Percentiles rank a stretch among this genome's conserved stretches.
Evolutionary conservation across 2,888 invertebrate species (phyloP).

Genomic region (Caenorhabditis sp.): DNA sequence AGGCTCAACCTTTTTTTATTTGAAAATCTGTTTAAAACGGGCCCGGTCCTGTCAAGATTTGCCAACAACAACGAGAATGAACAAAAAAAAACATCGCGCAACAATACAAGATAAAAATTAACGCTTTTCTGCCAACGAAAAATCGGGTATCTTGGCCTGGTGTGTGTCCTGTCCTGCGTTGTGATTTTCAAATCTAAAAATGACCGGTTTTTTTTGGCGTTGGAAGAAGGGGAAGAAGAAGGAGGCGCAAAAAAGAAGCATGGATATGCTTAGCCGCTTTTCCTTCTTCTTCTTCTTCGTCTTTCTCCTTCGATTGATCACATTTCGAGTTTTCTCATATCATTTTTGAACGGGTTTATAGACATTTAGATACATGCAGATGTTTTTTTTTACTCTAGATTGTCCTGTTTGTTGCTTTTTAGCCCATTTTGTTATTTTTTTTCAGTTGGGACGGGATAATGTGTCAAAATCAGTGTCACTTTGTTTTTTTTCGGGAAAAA

Average conservation of each 20-base stretch:
- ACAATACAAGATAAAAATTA: no score
- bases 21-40: no score
- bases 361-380: neutral
- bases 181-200: slow-evolving; percentile 1
- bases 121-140: no score
- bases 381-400: neutral
- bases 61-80: no score
- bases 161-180: neutral
- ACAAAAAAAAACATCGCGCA: neutral
- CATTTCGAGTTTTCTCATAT: slow-evolving; percentile 1
- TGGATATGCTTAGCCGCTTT: slow-evolving; percentile 1
- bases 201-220: neutral
- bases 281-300: neutral
- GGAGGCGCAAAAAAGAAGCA: neutral
- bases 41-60: no score
- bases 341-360: slow-evolving; percentile 1
- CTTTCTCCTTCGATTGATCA: neutral
- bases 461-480: no score
- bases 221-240: neutral
- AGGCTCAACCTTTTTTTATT: no score
- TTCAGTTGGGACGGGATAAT: no score
- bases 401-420: neutral
- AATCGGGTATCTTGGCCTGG: slow-evolving; percentile 1
- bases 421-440: neutral
- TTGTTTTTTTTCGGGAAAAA: no score